phyloP scores from a whole-genome alignment of 2,888 invertebrate genomes.

The Priocnemis perturbator region DNA sequence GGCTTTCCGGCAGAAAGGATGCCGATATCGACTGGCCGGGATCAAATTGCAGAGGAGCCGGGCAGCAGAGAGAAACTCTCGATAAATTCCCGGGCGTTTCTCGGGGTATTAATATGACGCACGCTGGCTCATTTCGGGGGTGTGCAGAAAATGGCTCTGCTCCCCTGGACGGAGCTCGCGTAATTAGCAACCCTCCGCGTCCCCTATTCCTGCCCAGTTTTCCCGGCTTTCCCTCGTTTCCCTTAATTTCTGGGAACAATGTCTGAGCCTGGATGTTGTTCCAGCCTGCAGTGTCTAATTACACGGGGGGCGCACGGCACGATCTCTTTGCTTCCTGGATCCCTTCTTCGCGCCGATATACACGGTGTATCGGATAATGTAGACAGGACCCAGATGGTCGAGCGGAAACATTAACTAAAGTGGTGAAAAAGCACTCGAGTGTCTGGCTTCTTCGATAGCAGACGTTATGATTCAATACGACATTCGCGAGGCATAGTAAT shows the following conservation, averaged over 20 bases:
- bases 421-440: no score
- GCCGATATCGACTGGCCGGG: constrained; percentile 31
- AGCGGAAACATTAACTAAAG: no score
- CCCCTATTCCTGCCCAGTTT: constrained; percentile 58
- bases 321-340: constrained; percentile 20
- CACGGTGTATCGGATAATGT: constrained; percentile 34
- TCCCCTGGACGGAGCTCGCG: constrained; percentile 57
- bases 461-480: no score
- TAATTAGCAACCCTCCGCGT: constrained; percentile 68
- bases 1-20: constrained; percentile 3
- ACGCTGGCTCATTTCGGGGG: constrained; percentile 8
- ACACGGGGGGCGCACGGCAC: constrained; percentile 52
- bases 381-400: background rate
- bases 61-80: background rate
- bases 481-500: no score
- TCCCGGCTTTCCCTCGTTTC: constrained; percentile 68
- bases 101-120: constrained; percentile 58
- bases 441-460: no score
- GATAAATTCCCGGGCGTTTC: constrained; percentile 15
- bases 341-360: constrained; percentile 7
- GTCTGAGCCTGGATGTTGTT: constrained; percentile 65
- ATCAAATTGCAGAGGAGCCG: constrained; percentile 48
- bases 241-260: constrained; percentile 72
- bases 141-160: constrained; percentile 61
- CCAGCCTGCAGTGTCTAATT: constrained; percentile 73